These are phyloP conservation scores for Triplophysa yarkandensis DNA, from an alignment of 2,797 vertebrate genomes.

Conservation along the genomic window DNA sequence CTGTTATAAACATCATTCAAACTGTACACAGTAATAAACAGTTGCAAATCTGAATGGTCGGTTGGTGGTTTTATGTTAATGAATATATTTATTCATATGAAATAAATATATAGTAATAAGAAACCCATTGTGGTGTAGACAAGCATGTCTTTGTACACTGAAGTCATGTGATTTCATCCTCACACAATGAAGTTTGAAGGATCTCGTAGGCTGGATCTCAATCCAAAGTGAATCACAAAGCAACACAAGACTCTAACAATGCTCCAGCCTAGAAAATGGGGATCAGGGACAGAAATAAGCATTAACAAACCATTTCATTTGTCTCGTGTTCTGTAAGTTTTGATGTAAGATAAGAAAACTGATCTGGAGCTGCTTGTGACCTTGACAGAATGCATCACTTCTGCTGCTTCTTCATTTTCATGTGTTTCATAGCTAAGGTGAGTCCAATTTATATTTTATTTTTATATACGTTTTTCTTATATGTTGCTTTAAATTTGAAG, in stretches of 20 bases:
- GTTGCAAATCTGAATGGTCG: neutral
- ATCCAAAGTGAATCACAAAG: neutral
- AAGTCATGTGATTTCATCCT: constrained; percentile 33
- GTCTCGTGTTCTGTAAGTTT: neutral
- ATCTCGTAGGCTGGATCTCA: neutral
- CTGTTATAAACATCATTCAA: constrained; percentile 9
- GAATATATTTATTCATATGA: neutral
- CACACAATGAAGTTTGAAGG: neutral
- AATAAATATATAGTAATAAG: neutral
- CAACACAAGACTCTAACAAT: constrained; percentile 6
- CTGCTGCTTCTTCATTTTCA: neutral
- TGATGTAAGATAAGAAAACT: neutral
- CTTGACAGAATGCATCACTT: constrained; percentile 19
- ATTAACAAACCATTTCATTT: no score
- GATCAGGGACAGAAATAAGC: neutral
- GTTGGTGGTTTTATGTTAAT: neutral
- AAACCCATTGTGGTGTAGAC: neutral
- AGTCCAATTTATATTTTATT: constrained; percentile 1
- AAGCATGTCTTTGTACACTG: constrained; percentile 21
- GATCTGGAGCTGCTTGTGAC: neutral
- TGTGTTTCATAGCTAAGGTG: constrained; percentile 29
- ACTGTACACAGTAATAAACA: constrained; percentile 8
- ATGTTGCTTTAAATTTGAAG: no score
- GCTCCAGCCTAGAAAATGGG: neutral
- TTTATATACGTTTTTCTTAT: no score